These are phyloP conservation scores for Aporophyla nigra DNA, from an alignment of 2,888 invertebrate genomes.

Conservation along the genomic window DNA sequence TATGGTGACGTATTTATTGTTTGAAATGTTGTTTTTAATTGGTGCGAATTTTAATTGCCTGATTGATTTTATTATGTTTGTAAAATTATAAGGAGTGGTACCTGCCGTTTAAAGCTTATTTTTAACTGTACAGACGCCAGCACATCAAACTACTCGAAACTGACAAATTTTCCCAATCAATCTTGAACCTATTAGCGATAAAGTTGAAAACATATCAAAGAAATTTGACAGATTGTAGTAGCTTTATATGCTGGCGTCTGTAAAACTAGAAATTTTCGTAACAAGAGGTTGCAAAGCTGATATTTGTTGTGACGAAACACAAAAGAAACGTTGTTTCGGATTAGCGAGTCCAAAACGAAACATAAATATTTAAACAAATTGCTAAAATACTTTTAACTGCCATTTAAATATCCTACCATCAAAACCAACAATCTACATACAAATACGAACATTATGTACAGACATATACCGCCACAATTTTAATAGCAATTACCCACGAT, in stretches of 20 bases:
- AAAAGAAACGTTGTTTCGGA: background rate
- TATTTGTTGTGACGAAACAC: background rate
- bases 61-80: constrained; percentile 11
- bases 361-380: constrained; percentile 34
- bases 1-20: constrained; percentile 22
- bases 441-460: constrained; percentile 8
- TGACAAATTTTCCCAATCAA: no score
- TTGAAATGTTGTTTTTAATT: constrained; percentile 17
- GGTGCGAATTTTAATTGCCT: constrained; percentile 42
- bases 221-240: no score
- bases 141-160: no score
- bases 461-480: constrained; percentile 40
- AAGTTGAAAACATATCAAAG: no score
- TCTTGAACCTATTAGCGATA: no score
- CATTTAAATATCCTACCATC: constrained; percentile 33
- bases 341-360: background rate
- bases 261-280: background rate
- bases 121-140: no score
- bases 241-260: no score
- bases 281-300: background rate
- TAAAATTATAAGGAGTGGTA: background rate
- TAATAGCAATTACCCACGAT: constrained; percentile 45
- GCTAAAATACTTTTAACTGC: constrained; percentile 19
- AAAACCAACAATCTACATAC: constrained; percentile 13
- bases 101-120: background rate